Evolutionary conservation across 2,888 invertebrate species (phyloP), one percentile per base, ranked within the genome.

Genomic region (Stenchaetothrips biformis): DNA sequence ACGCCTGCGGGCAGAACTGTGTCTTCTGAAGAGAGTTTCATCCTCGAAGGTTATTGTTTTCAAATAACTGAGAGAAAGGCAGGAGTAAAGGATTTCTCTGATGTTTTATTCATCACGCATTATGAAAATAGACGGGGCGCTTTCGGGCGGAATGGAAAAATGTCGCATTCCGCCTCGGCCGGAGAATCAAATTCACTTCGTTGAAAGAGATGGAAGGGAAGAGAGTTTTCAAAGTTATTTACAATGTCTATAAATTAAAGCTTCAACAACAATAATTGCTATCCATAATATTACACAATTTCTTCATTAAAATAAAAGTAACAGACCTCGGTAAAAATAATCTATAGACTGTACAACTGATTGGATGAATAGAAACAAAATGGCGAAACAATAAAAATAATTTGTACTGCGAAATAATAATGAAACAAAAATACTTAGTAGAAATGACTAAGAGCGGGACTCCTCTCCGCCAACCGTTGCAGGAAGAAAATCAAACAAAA

Each of bases 181-280:
- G 37, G 4, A 37, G 37, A 37, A 37, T 37, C 37, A 37, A 37
- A 37, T 1, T 37, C 37, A 37, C 37, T 37, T 37, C 37, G 37
- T 37, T 4, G 37, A 37, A 1, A 37, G 37, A 37, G 37, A 37
- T 37, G 37, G 37, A 37, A 37, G 37, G 37, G 53, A 18, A 53
- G 18, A 53, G 18, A 53, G 53, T 13, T 53, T 53, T 53, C 1
- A 25, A 67, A 4, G 21, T 21, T 74, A 74, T 74, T 11, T 25
- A 74, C 67, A 74, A 11, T 25, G 37, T 21, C 21, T 74, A 74
- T 74, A 74, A 74, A 74, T 74, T 74, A 74, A 25, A 25, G 21
- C 37, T 4, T 74, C 25, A 74, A 74, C 67, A 74, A 74, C 3
- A 11, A 74, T 74, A 74, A 74, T 74, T 74, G 67, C 67, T 74